Conservation (phyloP, 2,888 invertebrate species). For the Drosophila colorata region DNA sequence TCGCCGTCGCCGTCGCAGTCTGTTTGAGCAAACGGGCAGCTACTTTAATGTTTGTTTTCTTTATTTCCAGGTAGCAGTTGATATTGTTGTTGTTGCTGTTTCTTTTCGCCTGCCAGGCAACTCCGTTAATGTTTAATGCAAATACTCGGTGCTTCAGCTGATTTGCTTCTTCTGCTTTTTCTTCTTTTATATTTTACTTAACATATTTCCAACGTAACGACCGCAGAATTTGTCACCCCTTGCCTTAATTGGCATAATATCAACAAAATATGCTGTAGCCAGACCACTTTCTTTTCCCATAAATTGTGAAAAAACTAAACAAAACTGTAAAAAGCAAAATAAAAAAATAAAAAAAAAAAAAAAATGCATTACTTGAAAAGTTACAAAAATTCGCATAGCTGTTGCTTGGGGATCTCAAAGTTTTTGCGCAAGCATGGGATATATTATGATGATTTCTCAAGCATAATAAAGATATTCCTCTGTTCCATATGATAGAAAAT, state of each 20-base stretch:
- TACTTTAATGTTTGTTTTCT: conserved; percentile 77
- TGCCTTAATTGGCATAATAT: conserved; percentile 54
- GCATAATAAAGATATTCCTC: no score
- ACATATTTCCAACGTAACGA: conserved; percentile 43
- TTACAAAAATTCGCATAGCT: background rate
- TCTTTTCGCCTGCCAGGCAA: conserved; percentile 32
- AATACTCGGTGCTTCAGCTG: conserved; percentile 49
- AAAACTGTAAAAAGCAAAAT: conserved; percentile 15
- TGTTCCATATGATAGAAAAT: no score
- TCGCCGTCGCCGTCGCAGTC: conserved; percentile 14
- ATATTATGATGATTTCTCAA: background rate
- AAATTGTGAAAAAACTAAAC: conserved; percentile 20
- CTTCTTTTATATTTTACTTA: conserved; percentile 30
- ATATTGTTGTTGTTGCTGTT: conserved; percentile 35
- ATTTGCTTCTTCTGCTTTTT: conserved; percentile 7
- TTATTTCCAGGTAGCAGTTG: conserved; percentile 58
- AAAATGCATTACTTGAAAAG: background rate
- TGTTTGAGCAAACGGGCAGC: conserved; percentile 42
- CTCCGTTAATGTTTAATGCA: conserved; percentile 78
- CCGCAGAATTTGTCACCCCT: conserved; percentile 58
- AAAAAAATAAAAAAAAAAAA: conserved; percentile 8
- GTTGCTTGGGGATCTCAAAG: conserved; percentile 5
- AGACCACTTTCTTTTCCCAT: conserved; percentile 49
- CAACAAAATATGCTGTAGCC: conserved; percentile 46
- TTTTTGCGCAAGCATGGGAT: conserved; percentile 1